Evolutionary conservation across 2,888 invertebrate species (phyloP).

Genomic region (Andrena marginata): DNA sequence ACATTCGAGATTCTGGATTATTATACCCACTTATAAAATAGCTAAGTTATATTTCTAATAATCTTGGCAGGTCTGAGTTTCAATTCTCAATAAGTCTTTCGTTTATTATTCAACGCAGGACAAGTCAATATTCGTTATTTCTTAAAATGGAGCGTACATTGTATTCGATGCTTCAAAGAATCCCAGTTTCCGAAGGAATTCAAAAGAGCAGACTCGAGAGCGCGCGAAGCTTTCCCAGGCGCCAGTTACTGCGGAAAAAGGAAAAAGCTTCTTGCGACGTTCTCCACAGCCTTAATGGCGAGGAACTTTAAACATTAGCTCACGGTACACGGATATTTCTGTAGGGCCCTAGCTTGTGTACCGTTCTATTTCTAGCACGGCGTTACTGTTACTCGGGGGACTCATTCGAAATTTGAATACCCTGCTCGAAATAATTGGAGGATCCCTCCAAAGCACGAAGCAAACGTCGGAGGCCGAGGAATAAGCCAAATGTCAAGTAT

Average conservation of each 20-base stretch:
- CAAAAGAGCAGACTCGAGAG: not conserved
- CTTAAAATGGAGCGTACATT: too few species aligned
- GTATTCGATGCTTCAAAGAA: not conserved
- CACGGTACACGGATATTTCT: conserved; percentile 43
- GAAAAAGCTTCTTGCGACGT: conserved; percentile 36
- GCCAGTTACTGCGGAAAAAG: conserved; percentile 7
- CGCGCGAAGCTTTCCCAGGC: conserved; percentile 3
- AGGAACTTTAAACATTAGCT: conserved; percentile 52
- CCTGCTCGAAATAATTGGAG: not conserved
- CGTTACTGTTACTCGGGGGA: conserved; percentile 21
- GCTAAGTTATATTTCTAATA: too few species aligned
- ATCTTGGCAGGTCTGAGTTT: too few species aligned
- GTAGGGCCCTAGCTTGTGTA: conserved; percentile 47
- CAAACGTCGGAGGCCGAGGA: too few species aligned
- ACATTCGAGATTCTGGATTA: too few species aligned
- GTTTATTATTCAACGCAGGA: too few species aligned
- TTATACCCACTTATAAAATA: too few species aligned
- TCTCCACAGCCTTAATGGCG: conserved; percentile 28
- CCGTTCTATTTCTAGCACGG: conserved; percentile 67
- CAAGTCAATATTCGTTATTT: too few species aligned
- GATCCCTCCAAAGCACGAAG: too few species aligned
- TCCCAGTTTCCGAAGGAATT: not conserved
- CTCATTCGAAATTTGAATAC: conserved; percentile 7
- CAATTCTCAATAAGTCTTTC: too few species aligned
- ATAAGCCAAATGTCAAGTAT: too few species aligned